A percentile compares a stretch with the other conserved stretches of the same genome.
Evolutionary conservation across 1,140 invertebrate genomes (phyloP).

Genomic region (Pristionchus pacificus): DNA sequence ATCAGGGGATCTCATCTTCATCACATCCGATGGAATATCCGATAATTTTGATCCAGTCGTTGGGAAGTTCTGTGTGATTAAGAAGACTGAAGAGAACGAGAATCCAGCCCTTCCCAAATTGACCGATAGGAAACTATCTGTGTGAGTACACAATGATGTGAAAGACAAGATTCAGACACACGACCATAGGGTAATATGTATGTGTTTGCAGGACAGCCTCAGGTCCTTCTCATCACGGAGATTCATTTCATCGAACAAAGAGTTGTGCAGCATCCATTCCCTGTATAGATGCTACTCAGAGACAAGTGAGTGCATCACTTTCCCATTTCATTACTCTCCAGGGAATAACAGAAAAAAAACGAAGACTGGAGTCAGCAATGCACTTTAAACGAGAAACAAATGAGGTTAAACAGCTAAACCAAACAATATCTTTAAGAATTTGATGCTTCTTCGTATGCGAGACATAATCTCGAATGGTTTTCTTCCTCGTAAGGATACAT

Average conservation of each 20-base stretch:
- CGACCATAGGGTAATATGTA: not conserved
- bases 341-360: no score
- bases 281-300: slow-evolving; percentile 73
- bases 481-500: slow-evolving; percentile 62
- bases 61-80: slow-evolving; percentile 78
- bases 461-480: slow-evolving; percentile 71
- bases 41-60: slow-evolving; percentile 92
- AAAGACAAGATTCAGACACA: slow-evolving; percentile 1
- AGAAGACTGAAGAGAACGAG: slow-evolving; percentile 48
- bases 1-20: slow-evolving; percentile 77
- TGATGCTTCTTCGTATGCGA: slow-evolving; percentile 74
- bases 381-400: no score
- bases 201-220: not conserved
- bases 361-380: no score
- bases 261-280: slow-evolving; percentile 63
- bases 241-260: slow-evolving; percentile 26
- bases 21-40: slow-evolving; percentile 84
- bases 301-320: not conserved
- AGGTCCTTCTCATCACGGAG: slow-evolving; percentile 10
- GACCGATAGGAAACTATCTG: slow-evolving; percentile 18
- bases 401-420: no score
- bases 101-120: slow-evolving; percentile 17
- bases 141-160: slow-evolving; percentile 18
- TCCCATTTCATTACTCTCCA: not conserved
- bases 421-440: slow-evolving; percentile 62